phyloP scores from a whole-genome alignment of 2,888 invertebrate genomes.

The Lycaena phlaeas region DNA sequence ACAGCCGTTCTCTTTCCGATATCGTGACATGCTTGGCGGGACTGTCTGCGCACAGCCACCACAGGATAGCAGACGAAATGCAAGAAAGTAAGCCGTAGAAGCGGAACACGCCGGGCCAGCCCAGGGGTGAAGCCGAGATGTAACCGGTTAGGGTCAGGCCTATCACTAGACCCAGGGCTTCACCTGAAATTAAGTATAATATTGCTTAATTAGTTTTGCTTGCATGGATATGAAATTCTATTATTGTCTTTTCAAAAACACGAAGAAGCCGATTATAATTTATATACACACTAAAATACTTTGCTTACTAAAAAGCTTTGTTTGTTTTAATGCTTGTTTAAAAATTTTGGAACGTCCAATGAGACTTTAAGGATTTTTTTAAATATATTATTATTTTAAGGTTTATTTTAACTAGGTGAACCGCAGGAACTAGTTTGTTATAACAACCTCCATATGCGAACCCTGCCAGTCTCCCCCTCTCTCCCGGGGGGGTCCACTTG shows the following conservation, averaged over 20 bases:
- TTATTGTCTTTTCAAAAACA: no score
- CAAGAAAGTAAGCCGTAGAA: not conserved
- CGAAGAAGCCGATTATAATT: no score
- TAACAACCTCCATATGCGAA: not conserved
- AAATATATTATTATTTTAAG: no score
- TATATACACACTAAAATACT: no score
- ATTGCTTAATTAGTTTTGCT: no score
- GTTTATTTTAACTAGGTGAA: no score
- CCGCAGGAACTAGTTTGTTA: no score
- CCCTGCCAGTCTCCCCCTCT: constrained; percentile 46
- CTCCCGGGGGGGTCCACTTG: constrained; percentile 73
- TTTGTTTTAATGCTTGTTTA: no score
- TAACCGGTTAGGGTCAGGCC: not conserved
- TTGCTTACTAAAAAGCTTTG: no score
- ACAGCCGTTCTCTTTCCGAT: not conserved
- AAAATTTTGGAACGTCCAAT: no score
- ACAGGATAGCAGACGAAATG: not conserved
- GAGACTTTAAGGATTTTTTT: no score
- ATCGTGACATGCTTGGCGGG: not conserved
- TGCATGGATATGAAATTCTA: no score
- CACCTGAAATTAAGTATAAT: constrained; percentile 1
- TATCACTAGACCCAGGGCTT: not conserved
- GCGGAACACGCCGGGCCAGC: not conserved
- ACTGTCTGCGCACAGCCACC: constrained; percentile 1
- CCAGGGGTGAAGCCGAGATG: constrained; percentile 4